Conservation (phyloP, 1,140 invertebrate genomes). For the Anoplolepis gracilipes region DNA sequence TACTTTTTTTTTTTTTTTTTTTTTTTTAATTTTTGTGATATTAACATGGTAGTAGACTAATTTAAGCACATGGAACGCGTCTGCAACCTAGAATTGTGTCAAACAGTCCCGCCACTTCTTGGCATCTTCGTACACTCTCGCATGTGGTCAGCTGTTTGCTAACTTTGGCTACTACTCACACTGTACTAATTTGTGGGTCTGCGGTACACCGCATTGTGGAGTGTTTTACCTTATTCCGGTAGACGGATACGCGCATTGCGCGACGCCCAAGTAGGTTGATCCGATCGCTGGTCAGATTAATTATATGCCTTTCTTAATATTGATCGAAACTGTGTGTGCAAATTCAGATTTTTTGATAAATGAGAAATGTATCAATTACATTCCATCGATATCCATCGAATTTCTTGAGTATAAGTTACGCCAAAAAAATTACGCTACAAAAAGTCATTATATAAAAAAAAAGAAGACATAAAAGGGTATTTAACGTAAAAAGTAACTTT, state of each 20-base stretch:
- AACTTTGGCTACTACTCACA: slow-evolving; percentile 47
- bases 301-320: neutral
- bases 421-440: no score
- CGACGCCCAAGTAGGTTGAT: slow-evolving; percentile 4
- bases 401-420: no score
- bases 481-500: neutral
- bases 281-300: slow-evolving; percentile 16
- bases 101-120: slow-evolving; percentile 44
- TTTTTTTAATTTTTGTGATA: neutral
- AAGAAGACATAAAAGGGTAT: neutral
- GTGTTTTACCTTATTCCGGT: slow-evolving; percentile 59
- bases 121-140: slow-evolving; percentile 50
- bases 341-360: neutral
- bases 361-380: neutral
- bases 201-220: slow-evolving; percentile 34
- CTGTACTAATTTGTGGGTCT: slow-evolving; percentile 56
- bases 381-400: no score
- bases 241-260: neutral
- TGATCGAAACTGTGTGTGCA: neutral
- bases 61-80: slow-evolving; percentile 28
- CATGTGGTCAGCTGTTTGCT: slow-evolving; percentile 35
- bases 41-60: slow-evolving; percentile 7
- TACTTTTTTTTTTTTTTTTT: neutral
- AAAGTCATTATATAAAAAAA: neutral
- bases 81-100: slow-evolving; percentile 13